phyloP scores from a whole-genome alignment of 2,888 invertebrate species.

The Acleris cristana region DNA sequence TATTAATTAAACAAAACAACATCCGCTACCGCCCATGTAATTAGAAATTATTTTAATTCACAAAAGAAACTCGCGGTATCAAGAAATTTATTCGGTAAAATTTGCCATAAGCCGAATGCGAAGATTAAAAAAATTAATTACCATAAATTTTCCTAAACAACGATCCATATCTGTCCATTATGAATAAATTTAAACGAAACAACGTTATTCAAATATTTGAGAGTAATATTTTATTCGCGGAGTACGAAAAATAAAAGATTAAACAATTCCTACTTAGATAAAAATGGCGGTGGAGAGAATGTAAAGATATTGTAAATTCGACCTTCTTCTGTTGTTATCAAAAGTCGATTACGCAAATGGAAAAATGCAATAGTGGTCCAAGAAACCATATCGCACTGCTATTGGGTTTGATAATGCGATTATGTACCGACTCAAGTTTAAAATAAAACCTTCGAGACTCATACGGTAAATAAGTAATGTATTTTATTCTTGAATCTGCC shows the following conservation, averaged over 20 bases:
- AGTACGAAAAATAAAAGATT: slow-evolving; percentile 27
- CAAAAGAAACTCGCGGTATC: slow-evolving; percentile 18
- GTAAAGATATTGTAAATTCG: no score
- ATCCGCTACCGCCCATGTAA: not conserved
- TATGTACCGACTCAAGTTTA: no score
- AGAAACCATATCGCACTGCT: no score
- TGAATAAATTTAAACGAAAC: slow-evolving; percentile 49
- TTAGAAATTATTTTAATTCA: slow-evolving; percentile 4
- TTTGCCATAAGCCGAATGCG: slow-evolving; percentile 43
- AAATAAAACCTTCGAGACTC: no score
- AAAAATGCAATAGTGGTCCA: no score
- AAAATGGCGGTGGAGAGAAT: no score
- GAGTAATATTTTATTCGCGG: slow-evolving; percentile 33
- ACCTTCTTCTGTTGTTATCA: no score
- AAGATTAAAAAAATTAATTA: slow-evolving; percentile 50
- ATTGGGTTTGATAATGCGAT: no score
- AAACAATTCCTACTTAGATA: not conserved
- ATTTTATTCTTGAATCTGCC: no score
- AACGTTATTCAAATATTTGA: slow-evolving; percentile 36
- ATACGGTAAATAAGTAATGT: no score
- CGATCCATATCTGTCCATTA: slow-evolving; percentile 44
- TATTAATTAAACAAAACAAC: not conserved
- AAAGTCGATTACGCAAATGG: no score
- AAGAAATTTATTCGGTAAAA: slow-evolving; percentile 49
- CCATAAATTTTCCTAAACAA: slow-evolving; percentile 56